Base-by-base conservation (phyloP, 2,797 vertebrate genomes). In the Fundulus diaphanus region DNA sequence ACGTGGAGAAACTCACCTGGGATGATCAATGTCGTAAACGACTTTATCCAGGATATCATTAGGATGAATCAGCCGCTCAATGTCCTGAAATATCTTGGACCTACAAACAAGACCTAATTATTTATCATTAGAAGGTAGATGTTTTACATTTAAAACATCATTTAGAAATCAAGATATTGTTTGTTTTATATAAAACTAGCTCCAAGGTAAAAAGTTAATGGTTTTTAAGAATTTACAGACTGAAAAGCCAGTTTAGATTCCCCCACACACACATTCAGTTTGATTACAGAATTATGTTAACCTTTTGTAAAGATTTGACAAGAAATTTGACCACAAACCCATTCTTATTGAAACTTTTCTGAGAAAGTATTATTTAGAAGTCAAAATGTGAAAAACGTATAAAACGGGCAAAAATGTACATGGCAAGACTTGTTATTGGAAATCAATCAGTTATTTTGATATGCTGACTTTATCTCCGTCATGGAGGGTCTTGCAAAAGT, bases 11-110 rank as follows among this genome's bases (percentile, higher is more conserved):
- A 88, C 95, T 95, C 88, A 99, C 98, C 95, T 96, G 24, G 93
- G 88, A 92, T 96, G 93, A 91, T 99, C 98, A 79, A 99, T 94
- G 84, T 99, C 98, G 85, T 99, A 99, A 20, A 99, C 95, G 70
- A 98, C 96, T 94, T 96, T 97, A 91, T 99, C 98, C 90, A 99
- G 91, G 73, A 98, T 96, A 82, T 99, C 98, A 87, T 95, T 96
- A 29, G 98, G 96, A 92, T 99, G 96, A 92, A 99, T 99, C 82
- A 99, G 91, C 80, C 98, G 96, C 93, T 99, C 98, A 74, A 99
- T 99, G 92, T 99, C 98, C 93, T 99, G 98, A 88, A 96, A 97
- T 83, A 99, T 99, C 94, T 99, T 99, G 61, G 95, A 96, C 93
- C 98, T 99, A 92, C 84, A 92, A 42, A 29, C 5, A 82, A 40